Conservation (phyloP, 2,113 vertebrate genomes). For the Pterocles orientalis region DNA sequence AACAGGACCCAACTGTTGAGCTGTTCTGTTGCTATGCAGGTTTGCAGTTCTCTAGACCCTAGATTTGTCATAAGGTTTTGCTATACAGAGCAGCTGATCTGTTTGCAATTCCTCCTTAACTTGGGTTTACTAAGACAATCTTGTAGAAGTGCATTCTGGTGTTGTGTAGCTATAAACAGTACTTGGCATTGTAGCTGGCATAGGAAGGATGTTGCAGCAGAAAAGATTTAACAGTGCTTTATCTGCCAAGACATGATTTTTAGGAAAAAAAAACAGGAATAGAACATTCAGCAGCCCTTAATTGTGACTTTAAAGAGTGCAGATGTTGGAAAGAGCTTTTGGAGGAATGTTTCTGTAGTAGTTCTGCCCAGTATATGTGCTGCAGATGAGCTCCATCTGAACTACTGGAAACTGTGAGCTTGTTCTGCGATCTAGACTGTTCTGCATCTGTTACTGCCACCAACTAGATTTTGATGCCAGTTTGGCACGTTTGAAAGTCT, state of each 20-base stretch:
- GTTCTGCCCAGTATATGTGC: not conserved
- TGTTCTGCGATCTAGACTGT: not conserved
- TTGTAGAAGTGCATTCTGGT: not conserved
- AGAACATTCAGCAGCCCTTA: not conserved
- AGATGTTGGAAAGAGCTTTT: constrained; percentile 3
- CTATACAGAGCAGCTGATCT: not conserved
- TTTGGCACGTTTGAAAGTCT: not conserved
- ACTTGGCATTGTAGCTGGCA: not conserved
- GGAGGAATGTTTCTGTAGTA: not conserved
- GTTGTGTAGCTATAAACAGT: not conserved
- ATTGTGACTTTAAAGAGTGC: not conserved
- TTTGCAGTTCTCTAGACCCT: not conserved
- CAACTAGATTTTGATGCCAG: not conserved
- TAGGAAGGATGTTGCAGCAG: not conserved
- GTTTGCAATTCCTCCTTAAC: not conserved
- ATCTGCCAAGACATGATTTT: not conserved
- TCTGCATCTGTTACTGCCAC: not conserved
- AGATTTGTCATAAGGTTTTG: not conserved
- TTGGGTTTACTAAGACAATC: not conserved
- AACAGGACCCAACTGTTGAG: not conserved
- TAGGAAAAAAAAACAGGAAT: not conserved
- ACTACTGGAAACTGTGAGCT: not conserved
- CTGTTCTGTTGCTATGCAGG: not conserved
- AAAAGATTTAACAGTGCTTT: not conserved
- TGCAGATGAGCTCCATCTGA: not conserved